Base-by-base conservation (phyloP, 2,888 invertebrate species). In the Drosophila mimica region DNA sequence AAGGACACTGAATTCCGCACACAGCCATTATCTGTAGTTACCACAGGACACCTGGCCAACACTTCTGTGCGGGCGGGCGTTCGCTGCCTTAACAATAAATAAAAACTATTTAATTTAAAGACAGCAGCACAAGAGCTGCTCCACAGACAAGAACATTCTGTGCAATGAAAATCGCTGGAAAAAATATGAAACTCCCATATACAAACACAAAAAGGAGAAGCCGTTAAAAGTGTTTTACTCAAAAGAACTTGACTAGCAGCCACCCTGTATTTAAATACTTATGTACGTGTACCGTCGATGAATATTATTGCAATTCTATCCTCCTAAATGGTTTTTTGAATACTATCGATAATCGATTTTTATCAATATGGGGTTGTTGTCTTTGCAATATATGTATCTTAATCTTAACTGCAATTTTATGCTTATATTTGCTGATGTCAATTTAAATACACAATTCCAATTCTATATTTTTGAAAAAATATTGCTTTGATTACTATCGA, bases 61-160 rank as follows among this genome's bases (percentile, higher is more conserved):
- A 34, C 36, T 30, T 61, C 11, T 38, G 38, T 54, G 63, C 58
- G 63, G 60, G 73, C 75, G 74, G 60, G 73, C 75, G 74, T 73
- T 69, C 70, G 64, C 68, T 73, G 76, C 68, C 82, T 81, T 71
- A 68, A 79, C 84, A 82, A 89, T 90, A 90, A 92, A 91, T 87
- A 91, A 91, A 90, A 92, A 91, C 91, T 91, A 90, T 91, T 91
- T 91, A 91, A 91, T 91, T 91, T 90, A 79, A 89, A 71, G 72
- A 74, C 75, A 74, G 54, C 82, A 70, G 31, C 30, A 28, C 36
- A 17, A 30, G 65, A 54, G 74, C 79, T 79, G 62, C 61, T 58
- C 43, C 28, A 30, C 61, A 53, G 67, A 63, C 61, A 70, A 73
- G 74, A 68, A 70, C 58, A 54, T 66, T 71, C 51, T 15, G 60